Evolutionary conservation across 2,888 invertebrate genomes (phyloP), one percentile per base, ranked within the genome.

Genomic region (Drosophila villosipedis): DNA sequence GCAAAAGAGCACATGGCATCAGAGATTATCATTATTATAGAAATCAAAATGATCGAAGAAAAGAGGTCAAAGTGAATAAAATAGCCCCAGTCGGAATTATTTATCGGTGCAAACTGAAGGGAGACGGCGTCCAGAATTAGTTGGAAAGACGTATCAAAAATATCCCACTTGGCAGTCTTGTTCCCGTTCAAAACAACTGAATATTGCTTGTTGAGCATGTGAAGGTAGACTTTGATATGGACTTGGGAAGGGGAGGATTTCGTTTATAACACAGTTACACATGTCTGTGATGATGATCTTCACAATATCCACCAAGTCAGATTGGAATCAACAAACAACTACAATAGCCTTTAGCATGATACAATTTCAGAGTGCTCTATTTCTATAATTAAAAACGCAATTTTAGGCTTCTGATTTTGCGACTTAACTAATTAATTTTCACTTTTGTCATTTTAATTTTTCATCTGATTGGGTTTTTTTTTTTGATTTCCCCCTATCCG

Each of bases 31-130:
- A 61, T 79, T 68, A 55, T 61, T 72, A 55, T 52, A 60, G 55
- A 75, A 55, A 78, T 76, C 71, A 35, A 75, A 75, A 47, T 79
- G 59, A 71, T 62, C 59, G 53, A 59, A 65, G 30, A 72, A 75
- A 63, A 60, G 79, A 50, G 76, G 79, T 75, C 65, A 79, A 47
- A 55, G 19, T 4, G 28, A 43, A 55, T 31, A 55, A 47, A 41
- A 25, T 33, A 4, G 19, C 28, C 22, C 33, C 41, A 61, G 3
- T 65, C 30, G 28, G 7, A 41, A 35, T 12, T 64, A 25, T 25
- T 16, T 41, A 43, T 33, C 9, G 55, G 39, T 28, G 33, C 55
- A 69, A 69, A 53, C 69, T 75, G n/a, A 58, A 30, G 47, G 22
- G 31, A 67, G 61, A 30, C 61, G 73, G 31, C 14, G 25, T n/a